phyloP scores from a whole-genome alignment of 2,113 vertebrate genomes.

The Anser brachyrhynchus region DNA sequence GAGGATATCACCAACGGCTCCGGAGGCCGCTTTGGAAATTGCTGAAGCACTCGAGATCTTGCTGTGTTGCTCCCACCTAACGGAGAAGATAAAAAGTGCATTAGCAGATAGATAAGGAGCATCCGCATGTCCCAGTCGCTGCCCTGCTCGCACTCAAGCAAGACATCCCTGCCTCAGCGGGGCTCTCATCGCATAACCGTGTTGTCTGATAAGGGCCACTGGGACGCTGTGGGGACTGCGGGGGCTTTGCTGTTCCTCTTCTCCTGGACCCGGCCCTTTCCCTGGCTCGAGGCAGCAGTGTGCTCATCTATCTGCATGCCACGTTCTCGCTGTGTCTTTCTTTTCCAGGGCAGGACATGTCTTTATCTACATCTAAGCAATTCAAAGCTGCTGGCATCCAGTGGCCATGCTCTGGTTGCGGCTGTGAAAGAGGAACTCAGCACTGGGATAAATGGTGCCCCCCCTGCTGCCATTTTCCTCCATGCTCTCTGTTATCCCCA shows the following conservation, averaged over 20 bases:
- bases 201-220: neutral
- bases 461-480: neutral
- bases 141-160: neutral
- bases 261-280: neutral
- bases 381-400: neutral
- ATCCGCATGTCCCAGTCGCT: neutral
- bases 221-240: neutral
- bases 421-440: neutral
- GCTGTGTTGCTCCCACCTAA: neutral
- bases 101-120: constrained; percentile 23
- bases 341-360: neutral
- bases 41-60: neutral
- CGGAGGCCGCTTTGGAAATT: neutral
- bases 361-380: neutral
- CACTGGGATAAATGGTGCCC: neutral
- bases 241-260: neutral
- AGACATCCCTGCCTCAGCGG: neutral
- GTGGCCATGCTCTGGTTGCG: neutral
- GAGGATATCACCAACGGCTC: neutral
- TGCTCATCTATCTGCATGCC: neutral
- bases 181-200: neutral
- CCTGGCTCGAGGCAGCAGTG: neutral
- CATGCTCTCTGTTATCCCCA: neutral
- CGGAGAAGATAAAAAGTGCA: constrained; percentile 41
- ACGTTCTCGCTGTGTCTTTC: neutral